Evolutionary conservation across 2,797 vertebrate species (phyloP).

Genomic region (Sebastes trivittatus): DNA sequence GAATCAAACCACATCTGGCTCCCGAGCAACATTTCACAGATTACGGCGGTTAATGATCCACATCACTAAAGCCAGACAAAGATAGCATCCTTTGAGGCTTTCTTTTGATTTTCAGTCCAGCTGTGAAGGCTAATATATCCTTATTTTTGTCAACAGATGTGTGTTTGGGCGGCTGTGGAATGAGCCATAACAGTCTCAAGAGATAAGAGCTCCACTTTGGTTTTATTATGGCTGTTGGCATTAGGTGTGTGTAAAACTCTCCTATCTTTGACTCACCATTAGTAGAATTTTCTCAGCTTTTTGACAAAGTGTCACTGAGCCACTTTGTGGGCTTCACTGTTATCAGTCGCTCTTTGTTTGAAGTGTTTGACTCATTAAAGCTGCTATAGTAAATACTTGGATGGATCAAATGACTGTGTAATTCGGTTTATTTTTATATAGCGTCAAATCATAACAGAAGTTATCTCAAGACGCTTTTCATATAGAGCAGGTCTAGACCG

Average conservation of each 20-base stretch:
- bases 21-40: constrained; percentile 28
- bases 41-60: constrained; percentile 49
- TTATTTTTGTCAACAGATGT: neutral
- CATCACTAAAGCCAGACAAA: constrained; percentile 19
- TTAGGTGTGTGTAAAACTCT: neutral
- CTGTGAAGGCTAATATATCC: neutral
- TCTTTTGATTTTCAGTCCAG: neutral
- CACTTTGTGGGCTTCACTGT: neutral
- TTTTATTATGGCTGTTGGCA: constrained; percentile 8
- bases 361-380: neutral
- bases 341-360: neutral
- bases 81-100: constrained; percentile 16
- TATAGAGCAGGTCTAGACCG: too few species aligned
- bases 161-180: constrained; percentile 11
- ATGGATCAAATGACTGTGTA: neutral
- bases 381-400: neutral
- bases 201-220: constrained; percentile 32
- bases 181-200: neutral
- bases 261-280: neutral
- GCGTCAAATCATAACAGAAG: too few species aligned
- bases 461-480: too few species aligned
- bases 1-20: constrained; percentile 56
- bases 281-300: neutral
- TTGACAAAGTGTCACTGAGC: neutral
- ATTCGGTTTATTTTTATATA: too few species aligned